Percentiles rank a stretch among this genome's conserved stretches.
Evolutionary conservation across 2,888 invertebrate species (phyloP).

Genomic region (Phalera bucephala): DNA sequence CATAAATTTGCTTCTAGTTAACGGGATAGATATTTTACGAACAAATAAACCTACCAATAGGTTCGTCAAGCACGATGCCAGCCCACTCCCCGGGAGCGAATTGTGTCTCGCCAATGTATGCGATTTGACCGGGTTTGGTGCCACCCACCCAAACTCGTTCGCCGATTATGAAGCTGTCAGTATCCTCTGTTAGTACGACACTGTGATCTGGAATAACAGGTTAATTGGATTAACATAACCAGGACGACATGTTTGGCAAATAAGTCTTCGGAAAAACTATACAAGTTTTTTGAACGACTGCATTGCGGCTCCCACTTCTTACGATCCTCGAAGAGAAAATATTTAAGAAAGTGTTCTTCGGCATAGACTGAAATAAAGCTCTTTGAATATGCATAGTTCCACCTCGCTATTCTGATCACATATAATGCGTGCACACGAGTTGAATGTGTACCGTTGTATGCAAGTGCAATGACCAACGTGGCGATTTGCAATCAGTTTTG

Average conservation of each 20-base stretch:
- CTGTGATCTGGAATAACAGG: slow-evolving; percentile 87
- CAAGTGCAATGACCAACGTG: slow-evolving; percentile 67
- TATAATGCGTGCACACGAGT: slow-evolving; percentile 57
- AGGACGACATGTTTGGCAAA: background rate
- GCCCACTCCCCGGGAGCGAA: slow-evolving; percentile 99
- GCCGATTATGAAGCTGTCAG: slow-evolving; percentile 97
- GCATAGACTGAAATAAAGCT: slow-evolving; percentile 43
- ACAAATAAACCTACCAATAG: slow-evolving; percentile 91
- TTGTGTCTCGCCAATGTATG: slow-evolving; percentile 97
- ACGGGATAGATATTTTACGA: no score
- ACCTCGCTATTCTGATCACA: slow-evolving; percentile 53
- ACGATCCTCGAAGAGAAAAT: slow-evolving; percentile 15
- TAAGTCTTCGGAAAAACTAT: slow-evolving; percentile 1
- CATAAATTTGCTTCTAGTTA: no score
- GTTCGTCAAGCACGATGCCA: slow-evolving; percentile 97
- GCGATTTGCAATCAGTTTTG: slow-evolving; percentile 63
- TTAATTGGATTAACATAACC: slow-evolving; percentile 14
- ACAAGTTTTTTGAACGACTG: slow-evolving; percentile 2
- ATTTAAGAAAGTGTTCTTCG: slow-evolving; percentile 38
- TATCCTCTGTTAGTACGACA: slow-evolving; percentile 92
- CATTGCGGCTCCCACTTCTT: background rate
- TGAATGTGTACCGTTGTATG: slow-evolving; percentile 62
- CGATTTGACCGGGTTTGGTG: slow-evolving; percentile 94
- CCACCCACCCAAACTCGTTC: slow-evolving; percentile 97
- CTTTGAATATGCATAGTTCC: slow-evolving; percentile 56